These are phyloP conservation scores for Tuta absoluta DNA, from an alignment of 2,888 invertebrate species.

Conservation along the genomic window DNA sequence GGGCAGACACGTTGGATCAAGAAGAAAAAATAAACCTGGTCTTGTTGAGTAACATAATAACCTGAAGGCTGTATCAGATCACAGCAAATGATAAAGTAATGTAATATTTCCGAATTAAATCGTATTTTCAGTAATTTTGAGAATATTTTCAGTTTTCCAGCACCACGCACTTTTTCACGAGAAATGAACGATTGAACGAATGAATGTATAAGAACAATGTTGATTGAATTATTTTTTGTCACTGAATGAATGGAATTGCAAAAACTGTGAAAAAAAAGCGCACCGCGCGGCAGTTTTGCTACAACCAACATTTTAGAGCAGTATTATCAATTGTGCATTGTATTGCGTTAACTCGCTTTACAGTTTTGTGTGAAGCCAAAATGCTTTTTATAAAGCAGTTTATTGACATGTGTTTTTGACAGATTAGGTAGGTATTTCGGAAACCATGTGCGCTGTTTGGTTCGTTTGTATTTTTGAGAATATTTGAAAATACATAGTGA, in stretches of 20 bases:
- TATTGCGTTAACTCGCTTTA: neutral
- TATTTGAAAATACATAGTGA: constrained; percentile 31
- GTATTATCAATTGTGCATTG: neutral
- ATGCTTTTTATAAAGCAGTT: neutral
- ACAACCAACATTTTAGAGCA: neutral
- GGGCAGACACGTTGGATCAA: constrained; percentile 69
- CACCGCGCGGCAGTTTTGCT: neutral
- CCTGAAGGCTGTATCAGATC: constrained; percentile 67
- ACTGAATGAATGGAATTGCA: neutral
- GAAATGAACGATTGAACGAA: constrained; percentile 10
- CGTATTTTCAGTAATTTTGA: constrained; percentile 23
- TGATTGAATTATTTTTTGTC: neutral
- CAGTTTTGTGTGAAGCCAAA: neutral
- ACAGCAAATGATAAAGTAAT: constrained; percentile 39
- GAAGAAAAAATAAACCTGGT: constrained; percentile 81
- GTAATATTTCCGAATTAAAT: constrained; percentile 6
- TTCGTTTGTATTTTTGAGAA: neutral
- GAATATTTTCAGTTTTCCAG: constrained; percentile 26
- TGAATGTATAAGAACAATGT: constrained; percentile 13
- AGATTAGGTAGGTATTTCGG: neutral
- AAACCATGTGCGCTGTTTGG: neutral
- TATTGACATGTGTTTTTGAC: neutral
- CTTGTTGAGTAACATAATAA: constrained; percentile 82
- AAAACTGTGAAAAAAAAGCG: constrained; percentile 15
- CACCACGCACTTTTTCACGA: constrained; percentile 20